A percentile compares a stretch with the other conserved stretches of the same genome.
These are phyloP conservation scores for Boulengerochromis microlepis DNA, from an alignment of 2,113 vertebrate genomes.

Conservation along the genomic window DNA sequence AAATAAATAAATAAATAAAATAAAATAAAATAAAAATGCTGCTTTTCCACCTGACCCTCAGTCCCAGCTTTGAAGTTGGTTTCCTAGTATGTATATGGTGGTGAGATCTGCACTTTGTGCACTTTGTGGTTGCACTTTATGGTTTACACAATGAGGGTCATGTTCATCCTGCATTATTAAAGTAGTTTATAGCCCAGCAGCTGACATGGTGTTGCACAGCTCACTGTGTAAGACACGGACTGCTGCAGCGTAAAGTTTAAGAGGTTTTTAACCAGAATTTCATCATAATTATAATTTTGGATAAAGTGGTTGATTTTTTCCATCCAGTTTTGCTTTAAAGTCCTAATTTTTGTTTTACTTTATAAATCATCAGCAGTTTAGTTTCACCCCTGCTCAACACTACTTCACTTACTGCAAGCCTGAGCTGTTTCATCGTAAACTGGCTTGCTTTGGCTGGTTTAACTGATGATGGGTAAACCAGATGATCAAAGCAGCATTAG, in stretches of 20 bases:
- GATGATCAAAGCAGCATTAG: neutral
- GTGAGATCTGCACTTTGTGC: neutral
- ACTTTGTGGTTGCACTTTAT: neutral
- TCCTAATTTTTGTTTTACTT: neutral
- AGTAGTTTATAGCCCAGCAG: neutral
- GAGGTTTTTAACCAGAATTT: neutral
- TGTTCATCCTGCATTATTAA: neutral
- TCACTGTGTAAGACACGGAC: neutral
- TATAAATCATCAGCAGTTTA: neutral
- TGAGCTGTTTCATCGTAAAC: neutral
- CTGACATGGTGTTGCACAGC: neutral
- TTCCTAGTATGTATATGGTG: accelerated
- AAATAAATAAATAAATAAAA: neutral
- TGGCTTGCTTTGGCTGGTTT: neutral
- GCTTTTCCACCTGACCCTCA: neutral
- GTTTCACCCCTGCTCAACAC: neutral
- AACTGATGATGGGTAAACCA: neutral
- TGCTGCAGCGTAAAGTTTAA: neutral
- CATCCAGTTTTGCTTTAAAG: neutral
- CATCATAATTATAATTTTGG: neutral
- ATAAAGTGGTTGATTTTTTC: neutral
- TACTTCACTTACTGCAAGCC: neutral
- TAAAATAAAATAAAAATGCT: neutral
- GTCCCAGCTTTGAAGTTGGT: neutral
- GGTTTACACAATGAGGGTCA: neutral